Percentiles rank a stretch among this genome's conserved stretches.
phyloP scores from a whole-genome alignment of 2,888 invertebrate genomes.

The Uloborus plumipes region DNA sequence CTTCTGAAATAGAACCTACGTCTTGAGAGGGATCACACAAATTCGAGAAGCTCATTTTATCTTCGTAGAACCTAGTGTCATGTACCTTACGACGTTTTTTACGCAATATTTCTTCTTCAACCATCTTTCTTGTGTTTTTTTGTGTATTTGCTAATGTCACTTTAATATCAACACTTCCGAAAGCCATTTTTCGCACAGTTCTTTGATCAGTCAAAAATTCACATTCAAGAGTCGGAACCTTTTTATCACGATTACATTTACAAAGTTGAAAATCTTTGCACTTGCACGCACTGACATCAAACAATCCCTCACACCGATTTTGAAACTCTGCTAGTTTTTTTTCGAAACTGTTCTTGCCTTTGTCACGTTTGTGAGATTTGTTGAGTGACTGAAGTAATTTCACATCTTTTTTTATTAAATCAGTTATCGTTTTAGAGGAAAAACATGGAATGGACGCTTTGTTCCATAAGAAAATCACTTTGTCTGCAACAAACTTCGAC shows the following conservation, averaged over 20 bases:
- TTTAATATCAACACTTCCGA: neutral
- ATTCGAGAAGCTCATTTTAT: no score
- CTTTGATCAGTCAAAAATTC: constrained; percentile 11
- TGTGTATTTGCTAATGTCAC: constrained; percentile 7
- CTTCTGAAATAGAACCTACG: neutral
- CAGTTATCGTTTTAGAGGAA: neutral
- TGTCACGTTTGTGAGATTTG: constrained; percentile 9
- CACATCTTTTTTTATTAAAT: neutral
- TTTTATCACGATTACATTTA: constrained; percentile 6
- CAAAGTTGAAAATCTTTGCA: constrained; percentile 7
- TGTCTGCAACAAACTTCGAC: constrained; percentile 3
- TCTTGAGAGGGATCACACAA: neutral
- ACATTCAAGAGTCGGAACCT: neutral
- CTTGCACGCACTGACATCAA: neutral
- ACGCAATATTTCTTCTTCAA: neutral
- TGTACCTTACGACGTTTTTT: neutral
- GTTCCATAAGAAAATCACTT: neutral
- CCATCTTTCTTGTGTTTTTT: neutral
- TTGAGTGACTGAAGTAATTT: constrained; percentile 5
- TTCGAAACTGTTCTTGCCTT: neutral
- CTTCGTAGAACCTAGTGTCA: neutral
- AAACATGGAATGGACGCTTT: neutral
- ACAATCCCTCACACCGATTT: constrained; percentile 5
- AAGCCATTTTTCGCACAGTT: neutral
- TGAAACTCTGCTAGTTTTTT: constrained; percentile 8